Conservation (phyloP, 2,888 invertebrate genomes). For the Drosophila aldrichi region DNA sequence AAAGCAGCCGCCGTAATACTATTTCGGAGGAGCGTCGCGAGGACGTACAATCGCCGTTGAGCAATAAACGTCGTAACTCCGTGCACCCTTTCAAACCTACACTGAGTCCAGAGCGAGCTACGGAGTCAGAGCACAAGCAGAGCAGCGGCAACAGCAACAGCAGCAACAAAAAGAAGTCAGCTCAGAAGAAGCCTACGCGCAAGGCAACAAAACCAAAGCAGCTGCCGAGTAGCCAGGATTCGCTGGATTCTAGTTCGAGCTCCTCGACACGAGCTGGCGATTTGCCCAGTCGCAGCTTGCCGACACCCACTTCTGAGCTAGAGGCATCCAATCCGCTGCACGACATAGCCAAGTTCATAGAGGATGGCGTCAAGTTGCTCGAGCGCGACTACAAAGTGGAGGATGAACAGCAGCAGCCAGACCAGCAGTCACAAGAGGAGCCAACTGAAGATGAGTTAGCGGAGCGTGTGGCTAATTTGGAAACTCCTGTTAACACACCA, state of each 20-base stretch:
- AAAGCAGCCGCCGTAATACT: constrained; percentile 26
- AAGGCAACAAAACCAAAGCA: constrained; percentile 11
- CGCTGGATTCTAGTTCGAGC: constrained; percentile 37
- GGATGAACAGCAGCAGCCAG: constrained; percentile 61
- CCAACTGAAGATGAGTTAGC: constrained; percentile 50
- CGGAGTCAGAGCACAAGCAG: constrained; percentile 23
- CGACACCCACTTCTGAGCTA: constrained; percentile 41
- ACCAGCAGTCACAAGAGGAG: constrained; percentile 15
- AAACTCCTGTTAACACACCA: constrained; percentile 78
- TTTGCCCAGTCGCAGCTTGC: neutral
- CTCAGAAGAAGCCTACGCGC: constrained; percentile 20
- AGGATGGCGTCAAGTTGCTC: constrained; percentile 82
- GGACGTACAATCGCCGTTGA: neutral
- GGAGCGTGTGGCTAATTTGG: constrained; percentile 53
- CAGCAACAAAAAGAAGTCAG: constrained; percentile 20
- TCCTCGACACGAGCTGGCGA: constrained; percentile 11
- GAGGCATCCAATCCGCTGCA: constrained; percentile 80
- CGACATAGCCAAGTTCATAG: constrained; percentile 84
- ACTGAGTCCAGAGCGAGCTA: constrained; percentile 23
- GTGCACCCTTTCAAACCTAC: constrained; percentile 54
- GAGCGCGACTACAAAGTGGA: constrained; percentile 81
- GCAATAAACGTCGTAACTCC: constrained; percentile 54
- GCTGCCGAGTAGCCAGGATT: constrained; percentile 27
- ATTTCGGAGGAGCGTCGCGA: constrained; percentile 45
- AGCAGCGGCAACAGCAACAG: constrained; percentile 14